Evolutionary conservation across 1,140 invertebrate species (phyloP), one percentile per base, ranked within the genome.

Genomic region (Bombus affinis): DNA sequence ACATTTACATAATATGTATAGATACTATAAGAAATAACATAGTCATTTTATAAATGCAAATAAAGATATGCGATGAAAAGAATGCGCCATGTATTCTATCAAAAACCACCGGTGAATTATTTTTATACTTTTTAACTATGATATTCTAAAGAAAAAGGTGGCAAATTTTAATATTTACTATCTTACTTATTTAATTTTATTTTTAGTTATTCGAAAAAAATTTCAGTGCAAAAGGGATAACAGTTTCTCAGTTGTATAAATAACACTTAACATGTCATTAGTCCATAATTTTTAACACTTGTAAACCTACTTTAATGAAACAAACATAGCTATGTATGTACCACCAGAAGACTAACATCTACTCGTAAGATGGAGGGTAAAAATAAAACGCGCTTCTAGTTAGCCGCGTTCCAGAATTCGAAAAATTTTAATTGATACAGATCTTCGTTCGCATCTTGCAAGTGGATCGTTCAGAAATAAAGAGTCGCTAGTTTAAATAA

Each of bases 301-400:
- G 32, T 35, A 35, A 47, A 47, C 12, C 32, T 47, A 35, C 35
- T 47, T 65, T 2, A 10, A 4, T n/a, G 39, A 35, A 47, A 32
- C 25, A 82, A 75, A 66, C 37, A 65, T 66, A 59, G 28, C 35
- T 28, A 53, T 22, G 47, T 22, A 53, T 22, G 18, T 13, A 42
- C 37, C 28, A 57, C n/a, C 6, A 25, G 32, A 72, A 66, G 71
- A 66, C n/a, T 15, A 53, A 75, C n/a, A 37, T 44, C n/a, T 44
- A 73, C n/a, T 47, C 2, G 47, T 73, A 44, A 81, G 70, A 62
- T 70, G 53, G n/a, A 65, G 32, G 25, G 39, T 82, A 82, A 82
- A 82, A 82, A 82, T 82, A 82, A 47, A 75, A 47, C 81, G 13
- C 53, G n/a, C 39, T 82, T 32, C 39, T 65, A 76, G 42, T 76